These are phyloP conservation scores for Riparia riparia DNA, from an alignment of 2,113 vertebrate genomes.

Conservation along the genomic window DNA sequence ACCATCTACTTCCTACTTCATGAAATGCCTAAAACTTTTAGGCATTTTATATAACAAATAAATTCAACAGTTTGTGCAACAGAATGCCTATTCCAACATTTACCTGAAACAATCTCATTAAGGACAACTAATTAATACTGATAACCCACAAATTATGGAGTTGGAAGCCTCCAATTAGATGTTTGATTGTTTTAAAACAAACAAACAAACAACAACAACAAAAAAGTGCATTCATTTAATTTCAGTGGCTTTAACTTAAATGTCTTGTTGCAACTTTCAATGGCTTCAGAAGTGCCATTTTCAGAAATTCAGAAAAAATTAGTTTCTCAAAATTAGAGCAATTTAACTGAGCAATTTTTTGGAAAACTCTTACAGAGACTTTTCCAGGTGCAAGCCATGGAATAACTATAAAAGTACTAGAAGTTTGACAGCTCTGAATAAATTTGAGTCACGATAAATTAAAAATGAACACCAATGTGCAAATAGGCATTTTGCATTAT, in stretches of 20 bases:
- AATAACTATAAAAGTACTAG: not conserved
- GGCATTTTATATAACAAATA: not conserved
- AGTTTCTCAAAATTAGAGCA: not conserved
- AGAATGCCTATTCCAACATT: not conserved
- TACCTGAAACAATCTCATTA: not conserved
- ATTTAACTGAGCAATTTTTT: not conserved
- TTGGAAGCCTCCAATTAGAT: not conserved
- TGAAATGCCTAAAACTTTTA: not conserved
- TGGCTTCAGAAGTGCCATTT: not conserved
- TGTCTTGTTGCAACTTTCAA: not conserved
- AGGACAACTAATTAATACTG: not conserved
- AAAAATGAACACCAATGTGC: not conserved
- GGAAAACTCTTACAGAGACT: not conserved
- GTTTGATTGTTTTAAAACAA: not conserved
- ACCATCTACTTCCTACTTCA: not conserved
- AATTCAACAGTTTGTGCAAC: not conserved
- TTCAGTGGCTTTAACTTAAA: not conserved
- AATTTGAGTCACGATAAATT: not conserved
- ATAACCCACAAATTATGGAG: not conserved
- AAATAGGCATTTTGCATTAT: not conserved
- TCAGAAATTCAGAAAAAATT: not conserved
- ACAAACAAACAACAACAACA: not conserved
- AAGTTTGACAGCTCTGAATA: not conserved
- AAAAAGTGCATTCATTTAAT: not conserved
- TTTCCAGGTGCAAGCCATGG: constrained; percentile 7